Base-by-base conservation (phyloP, 2,888 invertebrate genomes). In the Monopis laevigella region DNA sequence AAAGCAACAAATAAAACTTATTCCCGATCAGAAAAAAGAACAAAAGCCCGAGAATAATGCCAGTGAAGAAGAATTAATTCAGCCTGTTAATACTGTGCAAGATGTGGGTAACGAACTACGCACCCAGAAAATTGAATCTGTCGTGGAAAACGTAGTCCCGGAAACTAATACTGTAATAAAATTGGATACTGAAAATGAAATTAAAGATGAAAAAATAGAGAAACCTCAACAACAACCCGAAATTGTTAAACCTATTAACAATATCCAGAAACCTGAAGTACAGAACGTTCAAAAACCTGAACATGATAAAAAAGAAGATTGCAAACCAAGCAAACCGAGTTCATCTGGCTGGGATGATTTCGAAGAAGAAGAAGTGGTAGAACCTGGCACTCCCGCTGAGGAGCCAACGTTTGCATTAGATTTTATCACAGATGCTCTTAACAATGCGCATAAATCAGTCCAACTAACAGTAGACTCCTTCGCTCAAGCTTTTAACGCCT, bases 81-180 rank as follows among this genome's bases (percentile, higher is more conserved):
- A 67, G 18, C 58, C 59, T 26, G 46, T 50, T 1, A 59, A 60
- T 46, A 44, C 50, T 1, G 51, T 65, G 8, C 58, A 61, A 21
- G 65, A 70, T 41, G 44, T 59, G 26, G 63, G 63, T 21, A 70
- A 72, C 41, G 63, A 61, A 12, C 52, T 70, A 2, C 57, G 58
- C 18, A 16, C 62, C 48, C 13, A 55, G 54, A 45, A 35, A 5
- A 52, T 56, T 2, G 55, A 53, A 7, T 58, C 53, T 19, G 72
- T 77, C 26, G 74, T 73, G 4, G 77, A 77, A 1, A 55, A 62
- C 45, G 61, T 75, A 2, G 50, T 75, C 18, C 55, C 68, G 8
- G 70, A 68, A 26, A 51, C 43, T 1, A 48, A 59, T 10, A 53
- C 59, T 1, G 42, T 46, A 1, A 47, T 62, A 5, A 63, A 39